Conservation (phyloP, 2,888 invertebrate genomes). For the Lithodes maja region DNA sequence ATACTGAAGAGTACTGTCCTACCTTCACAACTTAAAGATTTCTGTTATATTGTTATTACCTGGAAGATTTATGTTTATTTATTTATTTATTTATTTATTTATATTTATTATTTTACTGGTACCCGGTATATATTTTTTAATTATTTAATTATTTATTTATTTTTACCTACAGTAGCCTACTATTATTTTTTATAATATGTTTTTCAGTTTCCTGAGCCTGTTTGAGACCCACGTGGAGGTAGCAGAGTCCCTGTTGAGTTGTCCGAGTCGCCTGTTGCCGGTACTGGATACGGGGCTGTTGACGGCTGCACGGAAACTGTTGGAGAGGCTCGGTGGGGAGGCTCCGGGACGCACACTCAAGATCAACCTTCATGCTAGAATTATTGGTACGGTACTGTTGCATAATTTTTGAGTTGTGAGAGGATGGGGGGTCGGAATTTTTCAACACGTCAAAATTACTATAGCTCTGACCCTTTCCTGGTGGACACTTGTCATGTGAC, state of each 20-base stretch:
- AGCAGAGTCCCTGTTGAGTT: slow-evolving; percentile 64
- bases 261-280: slow-evolving; percentile 61
- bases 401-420: too few species aligned
- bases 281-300: slow-evolving; percentile 55
- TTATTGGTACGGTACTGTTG: slow-evolving; percentile 52
- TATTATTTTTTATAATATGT: background rate
- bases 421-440: too few species aligned
- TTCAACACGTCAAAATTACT: too few species aligned
- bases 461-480: too few species aligned
- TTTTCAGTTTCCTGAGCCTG: slow-evolving; percentile 65
- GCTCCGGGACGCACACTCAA: slow-evolving; percentile 35
- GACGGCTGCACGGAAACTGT: slow-evolving; percentile 33
- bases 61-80: background rate
- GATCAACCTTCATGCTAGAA: slow-evolving; percentile 60
- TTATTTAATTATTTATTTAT: background rate
- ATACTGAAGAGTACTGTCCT: too few species aligned
- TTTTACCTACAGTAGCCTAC: background rate
- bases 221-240: slow-evolving; percentile 69
- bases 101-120: background rate
- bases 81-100: background rate
- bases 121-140: background rate
- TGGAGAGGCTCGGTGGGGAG: slow-evolving; percentile 15
- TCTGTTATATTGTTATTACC: too few species aligned
- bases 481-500: too few species aligned
- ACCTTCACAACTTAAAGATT: too few species aligned